Evolutionary conservation across 2,113 vertebrate species (phyloP), one percentile per base, ranked within the genome.

Genomic region (Aleadryas rufinucha): DNA sequence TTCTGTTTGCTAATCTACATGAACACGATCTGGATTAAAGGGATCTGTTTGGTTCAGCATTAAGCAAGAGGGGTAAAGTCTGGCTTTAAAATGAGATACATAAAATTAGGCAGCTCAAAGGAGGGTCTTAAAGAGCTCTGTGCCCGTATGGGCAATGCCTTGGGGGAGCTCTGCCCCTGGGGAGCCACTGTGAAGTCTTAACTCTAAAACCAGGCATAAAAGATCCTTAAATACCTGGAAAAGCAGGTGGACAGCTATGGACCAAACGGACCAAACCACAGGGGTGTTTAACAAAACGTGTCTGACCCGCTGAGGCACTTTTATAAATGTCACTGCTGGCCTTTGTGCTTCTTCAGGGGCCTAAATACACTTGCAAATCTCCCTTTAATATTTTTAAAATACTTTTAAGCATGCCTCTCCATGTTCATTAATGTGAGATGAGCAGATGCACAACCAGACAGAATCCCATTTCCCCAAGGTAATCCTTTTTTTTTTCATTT

Each of bases 401-500:
- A 90, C 92, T 71, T 96, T 75, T 39, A 95, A 93, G 72, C 83
- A 86, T 39, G 86, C 71, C 83, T 96, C 83, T 96, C 92, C 64
- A 64, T 53, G 79, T 83, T 96, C 85, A 84, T 93, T 93, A 95
- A 69, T 14, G 79, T 69, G 69, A 86, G 83, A 79, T 87, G 83
- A 95, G 95, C 15, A 76, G 96, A 92, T 94, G 92, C 90, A 90
- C 88, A 94, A 90, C 86, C 95, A 95, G 93, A 84, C 86, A 92
- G 96, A 96, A 96, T 94, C 90, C 93, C 95, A 90, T 95, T 96
- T 90, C 86, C 85, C 83, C 44, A 78, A 44, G 60, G 93, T 93
- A 96, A 96, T 92, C 90, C 79, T 68, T 88, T 75, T 35, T 41
- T 44, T 42, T 70, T 63, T 79, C 75, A 63, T 90, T 93, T 88